Evolutionary conservation across 2,113 vertebrate species (phyloP).

Genomic region (Pipra filicauda): DNA sequence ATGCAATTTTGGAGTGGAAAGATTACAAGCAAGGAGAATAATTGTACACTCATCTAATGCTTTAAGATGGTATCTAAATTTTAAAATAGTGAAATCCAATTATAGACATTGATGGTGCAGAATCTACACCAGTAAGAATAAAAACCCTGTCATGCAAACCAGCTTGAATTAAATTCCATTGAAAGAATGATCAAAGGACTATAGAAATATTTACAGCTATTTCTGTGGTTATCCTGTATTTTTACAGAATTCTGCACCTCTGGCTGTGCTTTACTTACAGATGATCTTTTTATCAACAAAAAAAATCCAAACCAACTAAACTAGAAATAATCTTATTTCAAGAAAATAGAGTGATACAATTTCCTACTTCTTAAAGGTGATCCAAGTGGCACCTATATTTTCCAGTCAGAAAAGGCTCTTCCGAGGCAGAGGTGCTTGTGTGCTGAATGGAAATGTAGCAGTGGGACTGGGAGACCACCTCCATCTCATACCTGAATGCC

Average conservation of each 20-base stretch:
- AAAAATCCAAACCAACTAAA: background rate
- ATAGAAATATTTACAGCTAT: background rate
- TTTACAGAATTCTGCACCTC: background rate
- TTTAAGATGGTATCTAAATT: background rate
- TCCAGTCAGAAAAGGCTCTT: background rate
- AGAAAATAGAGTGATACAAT: background rate
- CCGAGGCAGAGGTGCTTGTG: background rate
- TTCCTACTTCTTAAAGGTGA: background rate
- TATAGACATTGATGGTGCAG: background rate
- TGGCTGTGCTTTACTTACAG: background rate
- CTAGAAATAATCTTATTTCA: background rate
- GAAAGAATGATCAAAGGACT: background rate
- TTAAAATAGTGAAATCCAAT: background rate
- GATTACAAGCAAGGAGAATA: background rate
- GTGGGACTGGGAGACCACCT: background rate
- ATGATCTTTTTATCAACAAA: background rate
- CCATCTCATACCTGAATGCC: background rate
- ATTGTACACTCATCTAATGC: background rate
- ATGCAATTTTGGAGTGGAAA: constrained; percentile 3
- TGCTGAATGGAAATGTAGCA: background rate
- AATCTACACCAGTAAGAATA: background rate
- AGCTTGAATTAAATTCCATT: background rate
- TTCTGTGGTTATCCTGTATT: background rate
- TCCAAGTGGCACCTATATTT: background rate
- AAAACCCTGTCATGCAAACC: background rate